Percentiles rank a stretch among this genome's conserved stretches.
These are phyloP conservation scores for Andrena dorsata DNA, from an alignment of 2,888 invertebrate species.

Conservation along the genomic window DNA sequence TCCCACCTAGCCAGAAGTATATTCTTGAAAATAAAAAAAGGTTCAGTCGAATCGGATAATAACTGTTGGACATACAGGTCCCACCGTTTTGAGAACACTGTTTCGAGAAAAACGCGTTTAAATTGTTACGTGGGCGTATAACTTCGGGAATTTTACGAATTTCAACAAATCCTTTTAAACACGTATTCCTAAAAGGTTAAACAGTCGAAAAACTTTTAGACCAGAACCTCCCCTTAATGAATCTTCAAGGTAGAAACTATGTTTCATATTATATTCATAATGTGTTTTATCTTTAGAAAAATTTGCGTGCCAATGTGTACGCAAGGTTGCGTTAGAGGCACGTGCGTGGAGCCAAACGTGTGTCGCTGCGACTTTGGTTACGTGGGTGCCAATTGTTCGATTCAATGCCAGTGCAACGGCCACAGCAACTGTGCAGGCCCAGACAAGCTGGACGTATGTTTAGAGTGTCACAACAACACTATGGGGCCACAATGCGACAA, in stretches of 20 bases:
- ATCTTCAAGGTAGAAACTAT: neutral
- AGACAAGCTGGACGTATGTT: conserved; percentile 92
- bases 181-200: too few relatives aligned
- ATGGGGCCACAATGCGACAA: conserved; percentile 96
- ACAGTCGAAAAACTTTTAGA: too few relatives aligned
- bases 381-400: conserved; percentile 97
- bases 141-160: too few relatives aligned
- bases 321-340: conserved; percentile 94
- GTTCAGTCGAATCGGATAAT: too few relatives aligned
- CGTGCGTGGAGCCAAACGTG: conserved; percentile 92
- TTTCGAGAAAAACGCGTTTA: too few relatives aligned
- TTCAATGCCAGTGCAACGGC: conserved; percentile 97
- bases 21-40: too few relatives aligned
- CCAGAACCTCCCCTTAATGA: neutral
- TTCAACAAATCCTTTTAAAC: too few relatives aligned
- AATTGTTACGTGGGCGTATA: too few relatives aligned
- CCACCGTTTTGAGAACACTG: too few relatives aligned
- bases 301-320: conserved; percentile 92
- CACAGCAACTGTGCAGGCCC: conserved; percentile 96
- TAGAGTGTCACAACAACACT: conserved; percentile 95
- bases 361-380: conserved; percentile 97
- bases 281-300: conserved; percentile 71
- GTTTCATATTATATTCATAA: neutral
- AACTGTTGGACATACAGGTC: too few relatives aligned
- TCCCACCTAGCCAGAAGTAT: too few relatives aligned